Evolutionary conservation across 2,797 vertebrate species (phyloP), one percentile per base, ranked within the genome.

Genomic region (Hydrocynus forskahlii): DNA sequence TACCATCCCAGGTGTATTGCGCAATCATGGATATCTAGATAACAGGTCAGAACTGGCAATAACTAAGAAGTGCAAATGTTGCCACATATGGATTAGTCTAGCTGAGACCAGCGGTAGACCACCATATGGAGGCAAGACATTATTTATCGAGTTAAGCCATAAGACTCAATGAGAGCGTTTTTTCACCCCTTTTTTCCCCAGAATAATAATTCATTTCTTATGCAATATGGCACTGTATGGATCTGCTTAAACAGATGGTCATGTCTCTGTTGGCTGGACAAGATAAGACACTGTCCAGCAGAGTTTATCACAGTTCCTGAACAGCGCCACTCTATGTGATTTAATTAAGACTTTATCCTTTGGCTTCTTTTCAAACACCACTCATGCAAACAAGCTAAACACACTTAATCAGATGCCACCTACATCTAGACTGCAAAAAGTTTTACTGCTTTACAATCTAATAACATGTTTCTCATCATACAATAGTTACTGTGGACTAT

Each of bases 311-410:
- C 88, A 92, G 90, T 86, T 90, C 92, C 89, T 90, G 91, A 91
- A 92, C 93, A 92, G 92, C 93, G 92, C 91, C 92, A 90, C 88
- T 92, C 91, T 91, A 92, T 93, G 92, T 94, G 92, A 94, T 95
- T 94, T 94, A 94, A 94, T 94, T 94, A 94, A 94, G 92, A 92
- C 91, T 92, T 94, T 91, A 92, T 92, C 91, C 91, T 90, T 85
- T 87, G 81, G 87, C 90, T 92, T 85, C 81, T 84, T 86, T 85
- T 87, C 90, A 92, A 91, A 91, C 88, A 89, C 50, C 13, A 54
- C 76, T 62, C 52, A 78, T 83, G 86, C 70, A 85, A 77, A 75
- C 72, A 79, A 83, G 81, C 76, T 80, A 73, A 77, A 74, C 76
- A 85, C 71, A 72, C 71, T 68, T 19, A 68, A 88, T 82, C 75